Base-by-base conservation (phyloP, 2,888 invertebrate genomes). In the Chelonus formosanus region DNA sequence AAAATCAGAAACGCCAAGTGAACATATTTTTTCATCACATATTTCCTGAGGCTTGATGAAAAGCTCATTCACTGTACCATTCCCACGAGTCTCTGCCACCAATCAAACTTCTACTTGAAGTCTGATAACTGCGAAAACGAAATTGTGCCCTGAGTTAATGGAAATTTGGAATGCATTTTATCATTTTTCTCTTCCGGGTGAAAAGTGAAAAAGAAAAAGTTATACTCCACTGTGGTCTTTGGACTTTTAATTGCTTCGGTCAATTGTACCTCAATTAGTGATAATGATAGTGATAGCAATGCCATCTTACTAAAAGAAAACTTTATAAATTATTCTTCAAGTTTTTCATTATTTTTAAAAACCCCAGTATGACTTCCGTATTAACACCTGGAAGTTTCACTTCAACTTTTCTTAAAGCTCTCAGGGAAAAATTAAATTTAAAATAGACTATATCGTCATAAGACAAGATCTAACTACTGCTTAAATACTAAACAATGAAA, bases 81-180 rank as follows among this genome's bases (percentile, higher is more conserved):
- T 56, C 58, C 47, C 58, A 47, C 45, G 58, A 58, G 58, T 47
- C 35, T 32, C 47, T 47, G 35, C 5, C n/a, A 35, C 35, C 58
- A 58, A 58, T 48, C 58, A 58, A 58, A 48, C 47, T 57, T 58
- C 58, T 47, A 10, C 36, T 58, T n/a, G 34, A 35, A 32, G 6
- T 7, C 40, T 58, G 58, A 58, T 47, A 45, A 58, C 32, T 47
- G 45, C 35, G 48, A 5, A 58, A 35, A 34, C 34, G 31, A 52
- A 52, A 52, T 52, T 8, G 52, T 31, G 52, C 52, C 20, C 3
- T 32, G 8, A 31, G 34, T 52, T 52, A 34, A 52, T 52, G 52
- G 31, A 32, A 52, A 52, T 52, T 8, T 6, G 52, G 32, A 32
- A 32, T 31, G 34, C 34, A 31, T 48, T 20, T 20, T 48, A 48